Evolutionary conservation across 2,888 invertebrate genomes (phyloP).

Genomic region (Amphimallon solstitiale): DNA sequence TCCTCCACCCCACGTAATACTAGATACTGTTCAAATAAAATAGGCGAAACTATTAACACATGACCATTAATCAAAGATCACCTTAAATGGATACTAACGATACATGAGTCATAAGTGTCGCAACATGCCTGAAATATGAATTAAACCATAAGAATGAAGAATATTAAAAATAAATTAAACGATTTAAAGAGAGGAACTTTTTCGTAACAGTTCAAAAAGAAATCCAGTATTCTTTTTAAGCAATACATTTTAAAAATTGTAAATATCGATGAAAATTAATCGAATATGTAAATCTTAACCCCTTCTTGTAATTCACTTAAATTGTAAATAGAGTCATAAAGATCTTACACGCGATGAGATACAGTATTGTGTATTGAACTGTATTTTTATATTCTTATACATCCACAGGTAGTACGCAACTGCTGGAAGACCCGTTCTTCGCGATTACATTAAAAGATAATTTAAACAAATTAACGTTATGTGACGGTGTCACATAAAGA

Average conservation of each 20-base stretch:
- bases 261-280: background rate
- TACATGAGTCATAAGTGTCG: no score
- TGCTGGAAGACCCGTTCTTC: constrained; percentile 13
- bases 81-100: no score
- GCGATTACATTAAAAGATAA: constrained; percentile 39
- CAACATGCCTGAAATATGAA: no score
- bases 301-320: background rate
- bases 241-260: background rate
- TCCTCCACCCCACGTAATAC: no score
- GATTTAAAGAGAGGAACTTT: no score
- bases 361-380: constrained; percentile 26
- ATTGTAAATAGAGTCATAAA: constrained; percentile 31
- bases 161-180: no score
- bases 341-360: constrained; percentile 26
- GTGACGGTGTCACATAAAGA: constrained; percentile 30
- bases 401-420: constrained; percentile 5
- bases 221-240: background rate
- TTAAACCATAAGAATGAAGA: no score
- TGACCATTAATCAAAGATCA: no score
- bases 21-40: no score
- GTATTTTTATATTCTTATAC: constrained; percentile 1
- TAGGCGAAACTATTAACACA: no score
- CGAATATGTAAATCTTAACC: background rate
- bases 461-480: constrained; percentile 38
- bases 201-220: background rate